Conservation (phyloP, 2,797 vertebrate genomes). For the Allobates femoralis region DNA sequence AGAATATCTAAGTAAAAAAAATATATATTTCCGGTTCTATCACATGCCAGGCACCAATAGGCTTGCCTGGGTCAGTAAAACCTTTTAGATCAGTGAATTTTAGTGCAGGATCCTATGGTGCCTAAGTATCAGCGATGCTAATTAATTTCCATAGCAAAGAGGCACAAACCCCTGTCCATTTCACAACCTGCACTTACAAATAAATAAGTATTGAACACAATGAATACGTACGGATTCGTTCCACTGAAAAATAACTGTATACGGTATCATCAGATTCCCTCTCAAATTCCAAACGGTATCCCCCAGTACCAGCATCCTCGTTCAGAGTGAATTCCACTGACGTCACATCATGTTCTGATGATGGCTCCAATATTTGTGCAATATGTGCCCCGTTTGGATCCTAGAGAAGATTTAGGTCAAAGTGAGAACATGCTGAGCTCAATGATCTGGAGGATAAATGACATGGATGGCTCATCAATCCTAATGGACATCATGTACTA, state of each 20-base stretch:
- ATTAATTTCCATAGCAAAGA: no score
- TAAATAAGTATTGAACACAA: neutral
- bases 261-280: neutral
- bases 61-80: no score
- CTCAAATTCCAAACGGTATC: neutral
- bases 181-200: no score
- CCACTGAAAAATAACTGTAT: neutral
- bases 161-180: no score
- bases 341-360: neutral
- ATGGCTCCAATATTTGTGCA: neutral
- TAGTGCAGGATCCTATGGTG: no score
- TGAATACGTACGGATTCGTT: neutral
- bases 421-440: neutral
- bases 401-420: neutral
- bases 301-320: neutral
- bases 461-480: neutral
- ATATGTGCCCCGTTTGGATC: neutral
- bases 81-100: no score
- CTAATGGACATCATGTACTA: neutral
- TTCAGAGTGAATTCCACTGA: neutral
- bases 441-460: neutral
- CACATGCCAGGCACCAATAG: neutral
- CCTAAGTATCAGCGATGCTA: no score
- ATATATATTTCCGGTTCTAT: neutral
- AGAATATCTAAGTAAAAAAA: neutral